These are phyloP conservation scores for Propithecus perrieri DNA, from an alignment of 2,797 vertebrate species.

Conservation along the genomic window DNA sequence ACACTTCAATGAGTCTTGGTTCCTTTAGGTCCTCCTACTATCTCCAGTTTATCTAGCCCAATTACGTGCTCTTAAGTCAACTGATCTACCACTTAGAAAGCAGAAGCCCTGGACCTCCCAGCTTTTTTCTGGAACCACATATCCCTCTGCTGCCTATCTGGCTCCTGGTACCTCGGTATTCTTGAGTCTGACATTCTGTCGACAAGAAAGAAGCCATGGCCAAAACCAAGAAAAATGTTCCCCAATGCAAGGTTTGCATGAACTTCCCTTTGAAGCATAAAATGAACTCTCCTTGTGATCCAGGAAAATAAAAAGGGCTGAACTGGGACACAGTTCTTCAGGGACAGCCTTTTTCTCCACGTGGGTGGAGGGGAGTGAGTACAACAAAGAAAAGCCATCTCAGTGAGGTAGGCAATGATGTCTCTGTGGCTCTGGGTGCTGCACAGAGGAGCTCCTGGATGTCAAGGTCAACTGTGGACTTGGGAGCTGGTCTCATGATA, in stretches of 20 bases:
- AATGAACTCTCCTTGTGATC: not conserved
- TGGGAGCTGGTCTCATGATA: not conserved
- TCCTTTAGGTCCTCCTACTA: not conserved
- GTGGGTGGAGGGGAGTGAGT: not conserved
- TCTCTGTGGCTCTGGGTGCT: not conserved
- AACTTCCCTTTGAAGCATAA: not conserved
- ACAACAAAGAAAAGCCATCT: not conserved
- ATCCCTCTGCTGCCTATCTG: not conserved
- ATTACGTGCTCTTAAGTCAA: not conserved
- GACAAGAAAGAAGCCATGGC: not conserved
- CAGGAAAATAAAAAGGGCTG: not conserved
- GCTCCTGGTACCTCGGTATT: not conserved
- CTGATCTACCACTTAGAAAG: not conserved
- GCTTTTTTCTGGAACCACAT: not conserved
- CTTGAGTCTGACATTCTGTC: not conserved
- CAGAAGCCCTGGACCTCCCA: not conserved
- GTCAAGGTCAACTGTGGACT: not conserved
- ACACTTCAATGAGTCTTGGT: not conserved
- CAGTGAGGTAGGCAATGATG: not conserved
- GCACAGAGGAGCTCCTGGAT: rapidly evolving
- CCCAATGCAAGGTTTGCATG: not conserved
- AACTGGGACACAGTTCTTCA: not conserved
- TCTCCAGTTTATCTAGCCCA: not conserved
- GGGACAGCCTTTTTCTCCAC: not conserved
- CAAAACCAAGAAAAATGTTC: not conserved